Conservation (phyloP, 2,113 vertebrate species). For the Cyprichromis sp. region DNA sequence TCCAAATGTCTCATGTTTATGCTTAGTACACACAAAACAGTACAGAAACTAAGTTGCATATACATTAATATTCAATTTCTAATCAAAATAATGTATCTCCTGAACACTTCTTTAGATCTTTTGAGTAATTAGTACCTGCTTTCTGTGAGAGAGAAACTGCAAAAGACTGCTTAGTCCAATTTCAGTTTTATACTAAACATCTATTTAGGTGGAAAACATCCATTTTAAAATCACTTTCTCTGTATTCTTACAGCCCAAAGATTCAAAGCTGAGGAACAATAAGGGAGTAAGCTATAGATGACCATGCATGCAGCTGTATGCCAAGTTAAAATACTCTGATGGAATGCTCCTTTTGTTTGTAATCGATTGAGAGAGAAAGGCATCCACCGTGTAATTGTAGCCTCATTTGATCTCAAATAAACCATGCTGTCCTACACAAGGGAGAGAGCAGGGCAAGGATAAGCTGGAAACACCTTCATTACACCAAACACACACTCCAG, state of each 20-base stretch:
- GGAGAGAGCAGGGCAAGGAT: constrained; percentile 6
- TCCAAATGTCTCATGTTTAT: neutral
- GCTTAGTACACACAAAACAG: neutral
- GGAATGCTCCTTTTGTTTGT: constrained; percentile 53
- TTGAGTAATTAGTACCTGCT: neutral
- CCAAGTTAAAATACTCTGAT: constrained; percentile 27
- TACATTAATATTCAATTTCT: neutral
- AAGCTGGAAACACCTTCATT: constrained; percentile 39
- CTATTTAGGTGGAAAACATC: neutral
- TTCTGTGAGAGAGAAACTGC: neutral
- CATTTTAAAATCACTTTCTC: neutral
- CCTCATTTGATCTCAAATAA: constrained; percentile 59
- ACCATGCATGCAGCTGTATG: neutral
- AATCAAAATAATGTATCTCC: neutral
- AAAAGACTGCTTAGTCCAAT: neutral
- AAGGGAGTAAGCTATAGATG: neutral
- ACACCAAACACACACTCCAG: constrained; percentile 9
- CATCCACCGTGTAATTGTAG: constrained; percentile 57
- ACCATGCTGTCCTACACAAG: constrained; percentile 27
- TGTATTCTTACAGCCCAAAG: neutral
- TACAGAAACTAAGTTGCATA: neutral
- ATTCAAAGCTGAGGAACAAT: neutral
- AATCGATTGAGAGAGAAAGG: constrained; percentile 47
- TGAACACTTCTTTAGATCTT: neutral
- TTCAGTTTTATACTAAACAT: neutral